Evolutionary conservation across 64 coral and sea anemone genomes (phyloP).

Genomic region (Acropora yongei): DNA sequence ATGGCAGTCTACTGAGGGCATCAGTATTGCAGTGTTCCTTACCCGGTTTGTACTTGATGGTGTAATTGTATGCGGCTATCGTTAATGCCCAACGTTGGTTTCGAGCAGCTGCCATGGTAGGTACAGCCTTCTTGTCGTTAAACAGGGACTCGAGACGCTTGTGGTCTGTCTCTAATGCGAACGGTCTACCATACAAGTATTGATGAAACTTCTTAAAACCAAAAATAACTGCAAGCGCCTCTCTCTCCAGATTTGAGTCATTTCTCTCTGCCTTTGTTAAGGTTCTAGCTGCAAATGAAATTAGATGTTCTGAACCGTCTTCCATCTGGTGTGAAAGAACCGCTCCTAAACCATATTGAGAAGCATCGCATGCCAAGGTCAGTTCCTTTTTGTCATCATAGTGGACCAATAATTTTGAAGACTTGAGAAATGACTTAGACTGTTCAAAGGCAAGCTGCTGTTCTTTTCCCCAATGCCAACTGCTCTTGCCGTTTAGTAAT

Average conservation of each 20-base stretch:
- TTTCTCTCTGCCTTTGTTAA: not conserved
- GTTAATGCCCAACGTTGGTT: slow-evolving; percentile 30
- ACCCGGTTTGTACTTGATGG: not conserved
- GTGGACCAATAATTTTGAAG: not conserved
- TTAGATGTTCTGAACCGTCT: not conserved
- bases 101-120: slow-evolving; percentile 5
- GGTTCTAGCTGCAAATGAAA: not conserved
- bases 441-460: not conserved
- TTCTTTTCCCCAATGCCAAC: not conserved
- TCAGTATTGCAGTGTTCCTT: slow-evolving; percentile 16
- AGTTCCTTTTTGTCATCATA: not conserved
- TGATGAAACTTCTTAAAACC: not conserved
- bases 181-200: not conserved
- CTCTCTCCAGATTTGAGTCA: not conserved
- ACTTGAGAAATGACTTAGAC: not conserved
- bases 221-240: not conserved
- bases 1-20: slow-evolving; percentile 10
- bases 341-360: too few species aligned
- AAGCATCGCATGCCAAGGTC: not conserved
- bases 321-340: too few species aligned
- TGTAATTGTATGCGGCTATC: slow-evolving; percentile 17
- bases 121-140: not conserved
- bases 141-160: not conserved
- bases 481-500: not conserved
- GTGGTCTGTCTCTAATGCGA: not conserved